Evolutionary conservation across 2,797 vertebrate species (phyloP).

Genomic region (Thaleichthys pacificus): DNA sequence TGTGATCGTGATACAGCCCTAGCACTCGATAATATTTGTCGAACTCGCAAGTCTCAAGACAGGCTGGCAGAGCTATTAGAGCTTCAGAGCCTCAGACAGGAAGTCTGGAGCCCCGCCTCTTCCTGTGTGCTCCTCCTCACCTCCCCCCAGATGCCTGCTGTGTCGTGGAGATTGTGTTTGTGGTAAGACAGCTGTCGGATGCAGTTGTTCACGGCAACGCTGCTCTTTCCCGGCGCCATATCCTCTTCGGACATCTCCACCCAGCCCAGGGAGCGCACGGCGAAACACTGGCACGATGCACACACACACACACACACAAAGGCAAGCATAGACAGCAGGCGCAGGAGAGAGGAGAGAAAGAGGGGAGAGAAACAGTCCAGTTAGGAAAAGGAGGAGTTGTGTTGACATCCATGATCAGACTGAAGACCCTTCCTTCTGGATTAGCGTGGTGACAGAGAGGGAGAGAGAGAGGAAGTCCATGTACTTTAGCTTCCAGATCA

Average conservation of each 20-base stretch:
- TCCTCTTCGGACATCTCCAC: slow-evolving; percentile 95
- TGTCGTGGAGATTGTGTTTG: slow-evolving; percentile 86
- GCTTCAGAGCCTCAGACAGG: background rate
- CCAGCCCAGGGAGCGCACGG: slow-evolving; percentile 91
- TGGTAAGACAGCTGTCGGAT: slow-evolving; percentile 93
- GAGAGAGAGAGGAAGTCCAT: background rate
- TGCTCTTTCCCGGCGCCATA: slow-evolving; percentile 89
- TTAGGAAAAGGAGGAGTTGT: slow-evolving; percentile 7
- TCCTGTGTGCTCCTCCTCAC: slow-evolving; percentile 52
- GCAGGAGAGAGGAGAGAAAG: background rate
- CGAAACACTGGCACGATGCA: slow-evolving; percentile 79
- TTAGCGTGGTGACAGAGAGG: background rate
- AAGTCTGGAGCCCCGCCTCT: background rate
- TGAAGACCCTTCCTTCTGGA: background rate
- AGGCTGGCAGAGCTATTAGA: too few species aligned
- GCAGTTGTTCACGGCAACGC: slow-evolving; percentile 89
- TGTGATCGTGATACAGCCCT: too few species aligned
- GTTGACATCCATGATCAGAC: background rate
- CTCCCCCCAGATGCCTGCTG: slow-evolving; percentile 88
- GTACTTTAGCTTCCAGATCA: slow-evolving; percentile 75
- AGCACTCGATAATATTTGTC: too few species aligned
- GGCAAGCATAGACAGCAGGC: slow-evolving; percentile 17
- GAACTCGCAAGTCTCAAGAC: background rate
- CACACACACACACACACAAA: background rate
- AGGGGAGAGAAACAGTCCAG: background rate